Conservation (phyloP, 2,888 invertebrate genomes). For the Myopa testacea region DNA sequence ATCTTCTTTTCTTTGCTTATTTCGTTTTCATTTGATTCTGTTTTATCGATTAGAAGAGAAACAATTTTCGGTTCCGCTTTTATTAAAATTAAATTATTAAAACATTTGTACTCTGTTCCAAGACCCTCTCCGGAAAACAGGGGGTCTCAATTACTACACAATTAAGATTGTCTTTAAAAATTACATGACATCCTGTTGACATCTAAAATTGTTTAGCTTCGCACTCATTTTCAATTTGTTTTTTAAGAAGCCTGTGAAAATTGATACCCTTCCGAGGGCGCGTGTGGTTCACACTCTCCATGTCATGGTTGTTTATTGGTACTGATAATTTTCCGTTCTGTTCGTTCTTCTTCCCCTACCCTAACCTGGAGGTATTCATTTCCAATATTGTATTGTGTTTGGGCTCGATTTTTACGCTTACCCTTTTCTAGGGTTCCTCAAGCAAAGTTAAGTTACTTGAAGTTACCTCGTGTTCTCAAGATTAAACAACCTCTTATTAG, state of each 20-base stretch:
- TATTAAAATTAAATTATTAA: constrained; percentile 13
- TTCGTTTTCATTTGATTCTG: too few relatives aligned
- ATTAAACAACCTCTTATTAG: constrained; percentile 4
- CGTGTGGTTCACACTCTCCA: constrained; percentile 37
- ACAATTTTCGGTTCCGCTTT: neutral
- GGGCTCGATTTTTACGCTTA: constrained; percentile 3
- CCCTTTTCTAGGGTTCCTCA: constrained; percentile 9
- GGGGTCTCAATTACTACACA: neutral
- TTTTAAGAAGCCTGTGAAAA: constrained; percentile 19
- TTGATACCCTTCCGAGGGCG: constrained; percentile 28
- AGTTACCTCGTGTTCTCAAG: constrained; percentile 28
- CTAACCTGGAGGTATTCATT: neutral
- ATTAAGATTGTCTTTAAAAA: neutral
- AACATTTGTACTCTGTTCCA: constrained; percentile 14
- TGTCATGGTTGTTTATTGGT: constrained; percentile 24
- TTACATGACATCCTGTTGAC: constrained; percentile 13
- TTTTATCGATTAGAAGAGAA: too few relatives aligned
- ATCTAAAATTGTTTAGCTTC: neutral
- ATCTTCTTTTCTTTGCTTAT: too few relatives aligned
- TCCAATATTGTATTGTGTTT: neutral
- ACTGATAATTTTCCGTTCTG: neutral
- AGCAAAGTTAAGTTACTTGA: neutral
- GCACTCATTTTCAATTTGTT: constrained; percentile 26
- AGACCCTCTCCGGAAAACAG: neutral
- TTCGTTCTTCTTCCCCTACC: neutral